Conservation (phyloP, 1,140 invertebrate species). For the Dendroctonus ponderosae region DNA sequence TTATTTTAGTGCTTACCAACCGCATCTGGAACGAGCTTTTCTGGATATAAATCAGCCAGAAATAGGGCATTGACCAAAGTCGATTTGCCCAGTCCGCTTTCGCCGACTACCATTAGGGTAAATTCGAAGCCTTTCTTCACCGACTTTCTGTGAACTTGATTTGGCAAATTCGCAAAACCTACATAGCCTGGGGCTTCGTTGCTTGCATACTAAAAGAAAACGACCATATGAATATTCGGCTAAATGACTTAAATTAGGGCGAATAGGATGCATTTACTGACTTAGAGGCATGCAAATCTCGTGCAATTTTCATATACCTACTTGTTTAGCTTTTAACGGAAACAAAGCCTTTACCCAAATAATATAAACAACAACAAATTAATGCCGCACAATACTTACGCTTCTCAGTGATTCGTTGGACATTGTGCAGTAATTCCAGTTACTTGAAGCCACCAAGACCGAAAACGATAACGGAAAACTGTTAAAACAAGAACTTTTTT, state of each 20-base stretch:
- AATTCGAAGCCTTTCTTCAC: slow-evolving; percentile 99
- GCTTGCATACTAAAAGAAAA: slow-evolving; percentile 67
- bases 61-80: slow-evolving; percentile 98
- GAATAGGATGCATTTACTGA: not conserved
- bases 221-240: not conserved
- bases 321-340: not conserved
- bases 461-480: too few species aligned
- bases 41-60: slow-evolving; percentile 90
- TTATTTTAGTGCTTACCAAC: slow-evolving; percentile 60
- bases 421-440: slow-evolving; percentile 38
- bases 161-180: slow-evolving; percentile 91
- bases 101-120: slow-evolving; percentile 96
- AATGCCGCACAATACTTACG: slow-evolving; percentile 40
- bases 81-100: slow-evolving; percentile 96
- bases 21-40: slow-evolving; percentile 82
- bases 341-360: slow-evolving; percentile 4
- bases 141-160: slow-evolving; percentile 94
- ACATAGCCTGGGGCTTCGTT: slow-evolving; percentile 85
- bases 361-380: not conserved
- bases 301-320: too few species aligned
- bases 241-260: not conserved
- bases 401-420: slow-evolving; percentile 52
- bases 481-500: not conserved
- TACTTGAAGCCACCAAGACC: not conserved
- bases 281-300: too few species aligned